Evolutionary conservation across 2,113 vertebrate species (phyloP).

Genomic region (Grallaria varia): DNA sequence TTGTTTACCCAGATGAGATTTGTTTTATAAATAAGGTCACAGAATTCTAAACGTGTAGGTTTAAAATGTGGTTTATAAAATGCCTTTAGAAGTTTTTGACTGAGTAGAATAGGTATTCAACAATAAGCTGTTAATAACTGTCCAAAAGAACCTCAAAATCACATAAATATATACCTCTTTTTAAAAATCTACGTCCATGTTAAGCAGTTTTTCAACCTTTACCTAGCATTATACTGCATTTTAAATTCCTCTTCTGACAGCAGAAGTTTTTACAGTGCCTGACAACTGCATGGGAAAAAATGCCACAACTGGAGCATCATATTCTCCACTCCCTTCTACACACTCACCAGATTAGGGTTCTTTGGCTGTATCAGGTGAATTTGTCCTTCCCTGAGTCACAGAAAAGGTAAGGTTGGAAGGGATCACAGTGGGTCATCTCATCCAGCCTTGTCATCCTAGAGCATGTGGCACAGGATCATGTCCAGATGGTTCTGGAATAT

Average conservation of each 20-base stretch:
- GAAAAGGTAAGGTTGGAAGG: not conserved
- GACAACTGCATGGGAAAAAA: not conserved
- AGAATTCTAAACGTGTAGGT: not conserved
- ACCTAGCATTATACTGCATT: not conserved
- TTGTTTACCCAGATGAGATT: not conserved
- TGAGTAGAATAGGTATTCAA: not conserved
- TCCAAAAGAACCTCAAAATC: not conserved
- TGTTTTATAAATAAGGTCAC: not conserved
- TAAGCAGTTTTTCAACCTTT: not conserved
- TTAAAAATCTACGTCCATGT: not conserved
- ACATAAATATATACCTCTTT: not conserved
- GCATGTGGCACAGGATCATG: not conserved
- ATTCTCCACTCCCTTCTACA: not conserved
- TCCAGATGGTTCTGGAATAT: not conserved
- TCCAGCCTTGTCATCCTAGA: not conserved
- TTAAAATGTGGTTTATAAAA: not conserved
- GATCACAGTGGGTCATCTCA: not conserved
- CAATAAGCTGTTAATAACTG: not conserved
- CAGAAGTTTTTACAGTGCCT: not conserved
- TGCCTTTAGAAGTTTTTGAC: not conserved
- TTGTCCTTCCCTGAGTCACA: not conserved
- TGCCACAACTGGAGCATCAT: fast-evolving
- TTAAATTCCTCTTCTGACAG: not conserved
- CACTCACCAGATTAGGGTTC: not conserved
- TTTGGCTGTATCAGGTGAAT: not conserved